phyloP scores from a whole-genome alignment of 2,797 vertebrate species.

The Hippoglossus hippoglossus region DNA sequence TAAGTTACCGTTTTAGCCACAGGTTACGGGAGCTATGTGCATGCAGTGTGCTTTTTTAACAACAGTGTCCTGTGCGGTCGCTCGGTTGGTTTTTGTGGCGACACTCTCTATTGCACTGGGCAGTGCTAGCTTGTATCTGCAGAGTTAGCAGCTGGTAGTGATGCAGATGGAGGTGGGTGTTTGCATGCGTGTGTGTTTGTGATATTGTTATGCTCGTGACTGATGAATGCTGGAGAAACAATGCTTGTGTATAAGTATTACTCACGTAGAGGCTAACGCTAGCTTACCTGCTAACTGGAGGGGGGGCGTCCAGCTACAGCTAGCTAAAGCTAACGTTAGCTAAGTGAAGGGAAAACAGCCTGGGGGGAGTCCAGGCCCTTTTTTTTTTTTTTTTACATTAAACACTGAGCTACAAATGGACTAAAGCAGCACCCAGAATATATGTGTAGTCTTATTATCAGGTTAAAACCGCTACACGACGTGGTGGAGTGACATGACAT shows the following conservation, averaged over 20 bases:
- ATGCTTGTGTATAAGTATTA: not conserved
- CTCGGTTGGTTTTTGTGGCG: constrained; percentile 27
- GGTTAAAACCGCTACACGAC: not conserved
- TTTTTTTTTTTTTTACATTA: not conserved
- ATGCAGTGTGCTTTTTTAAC: constrained; percentile 18
- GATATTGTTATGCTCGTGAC: not conserved
- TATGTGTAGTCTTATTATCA: too few species aligned
- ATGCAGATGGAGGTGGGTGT: not conserved
- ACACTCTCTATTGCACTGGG: not conserved
- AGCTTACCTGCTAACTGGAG: not conserved
- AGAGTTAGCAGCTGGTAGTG: constrained; percentile 16
- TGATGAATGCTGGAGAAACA: not conserved
- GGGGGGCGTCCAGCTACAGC: not conserved
- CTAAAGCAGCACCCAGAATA: not conserved
- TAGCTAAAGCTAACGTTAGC: constrained; percentile 66
- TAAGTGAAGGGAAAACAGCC: constrained; percentile 11
- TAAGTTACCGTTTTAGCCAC: constrained; percentile 38
- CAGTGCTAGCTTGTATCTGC: constrained; percentile 25
- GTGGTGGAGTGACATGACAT: not conserved
- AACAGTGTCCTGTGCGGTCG: not conserved
- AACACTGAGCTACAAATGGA: not conserved
- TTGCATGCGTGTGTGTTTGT: not conserved
- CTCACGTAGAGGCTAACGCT: not conserved
- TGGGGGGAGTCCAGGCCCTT: constrained; percentile 30
- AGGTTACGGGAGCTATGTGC: constrained; percentile 30